Percentiles rank a stretch among this genome's conserved stretches.
phyloP scores from a whole-genome alignment of 2,888 invertebrate genomes.

The Timema podura region DNA sequence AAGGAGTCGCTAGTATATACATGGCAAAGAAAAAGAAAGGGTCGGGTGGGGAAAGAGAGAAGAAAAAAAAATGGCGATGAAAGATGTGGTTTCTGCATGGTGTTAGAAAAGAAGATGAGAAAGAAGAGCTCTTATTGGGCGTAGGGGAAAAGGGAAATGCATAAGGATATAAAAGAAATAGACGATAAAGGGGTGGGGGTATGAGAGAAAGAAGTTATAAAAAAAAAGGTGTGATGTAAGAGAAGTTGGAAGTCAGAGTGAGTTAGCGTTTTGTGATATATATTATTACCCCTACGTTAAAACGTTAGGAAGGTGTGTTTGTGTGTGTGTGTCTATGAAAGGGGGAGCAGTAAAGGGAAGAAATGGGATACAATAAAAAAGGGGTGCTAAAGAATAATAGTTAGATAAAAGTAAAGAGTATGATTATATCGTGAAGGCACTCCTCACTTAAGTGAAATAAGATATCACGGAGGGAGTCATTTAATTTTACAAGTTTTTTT shows the following conservation, averaged over 20 bases:
- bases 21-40: background rate
- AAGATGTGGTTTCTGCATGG: slow-evolving; percentile 26
- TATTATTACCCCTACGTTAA: too few species aligned
- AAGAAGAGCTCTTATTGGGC: slow-evolving; percentile 15
- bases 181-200: slow-evolving; percentile 3
- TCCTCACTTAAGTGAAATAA: background rate
- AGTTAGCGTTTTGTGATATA: slow-evolving; percentile 13
- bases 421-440: slow-evolving; percentile 14
- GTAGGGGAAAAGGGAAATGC: background rate
- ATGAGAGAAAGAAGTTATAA: slow-evolving; percentile 9
- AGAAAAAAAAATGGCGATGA: slow-evolving; percentile 25
- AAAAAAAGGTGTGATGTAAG: slow-evolving; percentile 15
- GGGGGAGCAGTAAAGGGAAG: background rate
- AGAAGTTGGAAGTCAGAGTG: slow-evolving; percentile 12
- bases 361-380: slow-evolving; percentile 9
- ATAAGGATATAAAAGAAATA: slow-evolving; percentile 8
- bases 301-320: background rate
- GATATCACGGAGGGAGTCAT: too few species aligned
- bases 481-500: too few species aligned
- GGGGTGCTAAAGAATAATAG: slow-evolving; percentile 17
- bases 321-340: slow-evolving; percentile 3
- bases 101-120: too few species aligned
- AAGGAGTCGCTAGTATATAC: background rate
- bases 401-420: slow-evolving; percentile 13
- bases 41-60: background rate